phyloP scores from a whole-genome alignment of 2,888 invertebrate species.

The Brachypalpus laphriformis region DNA sequence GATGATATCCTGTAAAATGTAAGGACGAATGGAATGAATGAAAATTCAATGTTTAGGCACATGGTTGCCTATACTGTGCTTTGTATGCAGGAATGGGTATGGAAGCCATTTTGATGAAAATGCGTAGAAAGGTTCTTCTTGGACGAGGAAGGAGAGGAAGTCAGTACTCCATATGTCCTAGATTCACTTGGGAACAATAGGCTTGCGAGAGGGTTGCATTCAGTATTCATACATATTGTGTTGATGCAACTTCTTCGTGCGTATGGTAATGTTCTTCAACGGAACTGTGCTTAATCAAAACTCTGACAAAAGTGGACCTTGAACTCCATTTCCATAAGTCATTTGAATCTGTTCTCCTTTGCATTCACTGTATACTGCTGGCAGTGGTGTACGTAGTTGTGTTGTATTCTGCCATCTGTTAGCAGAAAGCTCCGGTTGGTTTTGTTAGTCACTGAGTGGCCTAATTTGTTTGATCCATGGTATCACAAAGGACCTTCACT shows the following conservation, averaged over 20 bases:
- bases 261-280: background rate
- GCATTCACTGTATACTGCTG: no score
- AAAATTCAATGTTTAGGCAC: constrained; percentile 49
- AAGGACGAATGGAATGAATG: constrained; percentile 58
- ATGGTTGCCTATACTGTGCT: constrained; percentile 30
- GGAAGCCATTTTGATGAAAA: constrained; percentile 39
- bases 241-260: background rate
- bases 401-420: no score
- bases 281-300: background rate
- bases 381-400: no score
- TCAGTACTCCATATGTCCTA: background rate
- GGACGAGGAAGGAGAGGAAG: background rate
- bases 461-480: no score
- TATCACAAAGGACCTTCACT: no score
- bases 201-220: background rate
- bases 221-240: background rate
- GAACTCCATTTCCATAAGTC: background rate
- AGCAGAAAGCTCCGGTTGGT: no score
- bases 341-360: no score
- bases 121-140: constrained; percentile 3
- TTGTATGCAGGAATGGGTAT: background rate
- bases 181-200: background rate
- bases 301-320: background rate
- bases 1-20: constrained; percentile 57
- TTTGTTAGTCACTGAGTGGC: no score